phyloP scores from a whole-genome alignment of 2,888 invertebrate species.

The Branchellion lobata region DNA sequence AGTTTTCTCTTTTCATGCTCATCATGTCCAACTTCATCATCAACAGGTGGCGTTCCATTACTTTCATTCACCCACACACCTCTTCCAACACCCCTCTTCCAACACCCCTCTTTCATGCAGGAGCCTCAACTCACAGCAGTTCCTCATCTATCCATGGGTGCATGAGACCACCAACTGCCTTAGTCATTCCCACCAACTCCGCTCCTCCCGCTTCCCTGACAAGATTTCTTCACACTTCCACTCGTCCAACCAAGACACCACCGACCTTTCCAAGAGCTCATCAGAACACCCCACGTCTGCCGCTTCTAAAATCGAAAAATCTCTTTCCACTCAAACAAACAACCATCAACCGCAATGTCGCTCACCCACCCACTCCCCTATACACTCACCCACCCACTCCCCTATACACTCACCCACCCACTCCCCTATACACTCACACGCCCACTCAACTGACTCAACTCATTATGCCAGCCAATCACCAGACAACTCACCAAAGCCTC shows the following conservation, averaged over 20 bases:
- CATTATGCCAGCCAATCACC: neutral
- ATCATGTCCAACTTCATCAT: conserved; percentile 92
- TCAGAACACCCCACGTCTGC: too few species aligned
- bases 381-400: too few species aligned
- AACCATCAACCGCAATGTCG: too few species aligned
- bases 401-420: too few species aligned
- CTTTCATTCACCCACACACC: too few species aligned
- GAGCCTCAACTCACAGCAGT: neutral
- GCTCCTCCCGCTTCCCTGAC: conserved; percentile 81
- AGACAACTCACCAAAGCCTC: conserved; percentile 51
- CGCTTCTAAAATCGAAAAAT: too few species aligned
- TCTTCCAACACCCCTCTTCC: too few species aligned
- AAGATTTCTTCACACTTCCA: conserved; percentile 63
- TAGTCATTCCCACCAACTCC: conserved; percentile 77
- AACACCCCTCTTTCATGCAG: neutral
- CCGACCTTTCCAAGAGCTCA: too few species aligned
- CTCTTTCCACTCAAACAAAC: too few species aligned
- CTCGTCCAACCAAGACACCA: conserved; percentile 74
- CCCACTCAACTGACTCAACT: conserved; percentile 56
- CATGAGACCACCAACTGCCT: conserved; percentile 90
- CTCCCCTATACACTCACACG: too few species aligned
- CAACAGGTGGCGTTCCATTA: conserved; percentile 74
- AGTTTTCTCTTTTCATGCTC: conserved; percentile 95
- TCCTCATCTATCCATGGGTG: conserved; percentile 87
- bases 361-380: too few species aligned